Base-by-base conservation (phyloP, 2,888 invertebrate genomes). In the Theodoxus fluviatilis region DNA sequence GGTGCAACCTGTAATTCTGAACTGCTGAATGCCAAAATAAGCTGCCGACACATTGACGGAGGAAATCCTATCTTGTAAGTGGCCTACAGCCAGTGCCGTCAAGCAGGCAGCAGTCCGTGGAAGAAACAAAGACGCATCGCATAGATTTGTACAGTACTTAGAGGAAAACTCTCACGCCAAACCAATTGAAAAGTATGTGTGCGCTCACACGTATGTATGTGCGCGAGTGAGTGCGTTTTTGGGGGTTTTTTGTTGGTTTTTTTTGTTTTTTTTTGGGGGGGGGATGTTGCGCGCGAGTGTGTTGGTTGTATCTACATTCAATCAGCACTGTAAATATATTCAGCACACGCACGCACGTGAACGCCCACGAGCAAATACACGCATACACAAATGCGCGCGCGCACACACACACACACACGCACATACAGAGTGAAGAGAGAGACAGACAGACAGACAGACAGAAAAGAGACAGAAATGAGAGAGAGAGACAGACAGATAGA, bases 121-220 rank as follows among this genome's bases (percentile, higher is more conserved):
- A n/a, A n/a, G n/a, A n/a, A n/a, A n/a, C n/a, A n/a, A n/a, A n/a
- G n/a, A n/a, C n/a, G n/a, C n/a, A n/a, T n/a, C n/a, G n/a, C n/a
- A n/a, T n/a, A n/a, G n/a, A n/a, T n/a, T n/a, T n/a, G n/a, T n/a
- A 65, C 33, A 66, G 25, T 9, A 74, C 55, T 12, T 68, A 71
- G 15, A 64, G 67, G 35, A 70, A 55, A 49, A 72, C 74, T 74
- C 70, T 4, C 65, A 67, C 4, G 3, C 49, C 1, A 67, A 33
- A 67, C 22, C 31, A 7, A 35, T 37, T 37, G n/a, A 28, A 59
- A 6, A 28, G n/a, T 57, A 15, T 28, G 28, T 22, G 28, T 55
- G 55, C 22, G 9, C 15, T 7, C 6, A 7, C 6, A 7, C 22
- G 12, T 9, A 7, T 55, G 15, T 22, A 22, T 55, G 22, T n/a